Base-by-base conservation (phyloP, 2,797 vertebrate species). In the Pelobates cultripes region DNA sequence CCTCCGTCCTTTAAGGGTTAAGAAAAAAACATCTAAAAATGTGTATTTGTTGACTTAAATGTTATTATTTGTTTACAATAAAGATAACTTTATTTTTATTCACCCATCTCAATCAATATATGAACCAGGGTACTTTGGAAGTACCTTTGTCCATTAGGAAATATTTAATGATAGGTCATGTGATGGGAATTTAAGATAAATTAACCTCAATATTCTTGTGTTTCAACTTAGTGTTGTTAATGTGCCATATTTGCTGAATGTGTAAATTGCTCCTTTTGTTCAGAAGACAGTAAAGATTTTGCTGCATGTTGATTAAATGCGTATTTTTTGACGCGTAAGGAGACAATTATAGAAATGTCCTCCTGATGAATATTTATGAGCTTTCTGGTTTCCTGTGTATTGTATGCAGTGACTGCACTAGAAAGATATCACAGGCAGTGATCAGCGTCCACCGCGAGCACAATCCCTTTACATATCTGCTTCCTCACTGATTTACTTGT, bases 401-500 rank as follows among this genome's bases (percentile, higher is more conserved):
- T 77, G 40, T 53, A 8, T 3, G 14, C 44, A 63, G 7, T 64
- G 43, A 64, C 60, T 64, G 12, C 17, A 45, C 60, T 17, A 47
- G 69, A 70, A 14, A 70, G 43, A 70, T 44, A 70, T 70, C 69
- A 45, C 3, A 15, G 69, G 13, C 43, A 70, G 45, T 74, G 45
- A n/a, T 57, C 15, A 63, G 64, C 43, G 60, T 73, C 67, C 64
- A 73, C 17, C n/a, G 61, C n/a, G 47, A 73, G 43, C 45, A 43
- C 47, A 68, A 42, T 68, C 66, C 13, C 41, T 10, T 73, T 60
- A 70, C 61, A 44, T 14, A 43, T 70, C 70, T 66, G 45, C 55
- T 45, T 61, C 60, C 44, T 72, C 47, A 44, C 55, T 43, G 44
- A 51, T 64, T 79, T 73, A 66, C 44, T 79, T 73, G 51, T 67